Evolutionary conservation across 2,113 vertebrate genomes (phyloP), one percentile per base, ranked within the genome.

Genomic region (Solea solea): DNA sequence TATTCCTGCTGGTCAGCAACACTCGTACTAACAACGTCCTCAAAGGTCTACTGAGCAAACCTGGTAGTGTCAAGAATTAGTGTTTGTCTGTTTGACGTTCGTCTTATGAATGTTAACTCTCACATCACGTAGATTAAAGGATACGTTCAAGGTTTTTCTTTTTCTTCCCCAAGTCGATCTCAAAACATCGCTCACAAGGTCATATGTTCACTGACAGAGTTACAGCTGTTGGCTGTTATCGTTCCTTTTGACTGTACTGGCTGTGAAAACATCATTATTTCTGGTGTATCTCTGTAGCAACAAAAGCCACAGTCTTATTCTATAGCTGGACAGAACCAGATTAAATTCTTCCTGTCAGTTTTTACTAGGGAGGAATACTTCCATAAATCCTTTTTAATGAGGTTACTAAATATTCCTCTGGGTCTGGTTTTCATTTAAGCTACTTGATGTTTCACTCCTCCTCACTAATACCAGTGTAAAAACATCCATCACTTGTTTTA

Each of bases 41-140:
- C 71, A 8, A 70, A 91, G 85, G 80, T 81, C 4, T 70, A 88
- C 87, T 90, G 88, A 90, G 80, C 84, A 85, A 64, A 78, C 44
- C 1, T 49, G 5, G 49, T 64, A 59, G 60, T 1, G 16, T 52
- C 11, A 13, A 48, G 4, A 12, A 12, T 54, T 3, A 16, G 46
- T 45, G 10, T 40, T 12, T 46, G 6, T 13, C 25, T 50, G 64
- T 69, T 56, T 61, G 53, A 42, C 57, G 34, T 64, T 60, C 21
- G 48, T 65, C 39, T 13, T 4, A 49, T 60, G n/a, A 16, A 55
- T 58, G 10, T 49, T 13, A 53, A 12, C 52, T 58, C 56, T 53
- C 60, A 72, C 63, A 52, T 55, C 54, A 71, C 74, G 27, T 48
- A 66, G 39, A n/a, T 60, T 9, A 50, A 63, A 69, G 71, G 69